A percentile compares a stretch with the other conserved stretches of the same genome.
Conservation (phyloP, 2,888 invertebrate species). For the Watsonalla cultraria region DNA sequence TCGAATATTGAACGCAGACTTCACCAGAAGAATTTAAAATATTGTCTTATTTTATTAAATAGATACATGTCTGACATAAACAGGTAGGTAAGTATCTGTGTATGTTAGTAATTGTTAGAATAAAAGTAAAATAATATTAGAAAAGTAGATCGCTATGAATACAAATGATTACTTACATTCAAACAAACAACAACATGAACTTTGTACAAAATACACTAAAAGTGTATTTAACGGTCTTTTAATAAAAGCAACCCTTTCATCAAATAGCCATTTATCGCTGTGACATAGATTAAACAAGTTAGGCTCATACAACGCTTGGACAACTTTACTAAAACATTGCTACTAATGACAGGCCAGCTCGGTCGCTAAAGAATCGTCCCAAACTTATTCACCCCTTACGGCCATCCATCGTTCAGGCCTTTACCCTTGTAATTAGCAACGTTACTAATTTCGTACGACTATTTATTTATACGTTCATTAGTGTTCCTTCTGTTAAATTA, state of each 20-base stretch:
- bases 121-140: not conserved
- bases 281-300: slow-evolving; percentile 18
- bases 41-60: too few species aligned
- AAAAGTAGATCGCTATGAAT: not conserved
- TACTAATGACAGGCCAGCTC: slow-evolving; percentile 56
- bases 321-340: slow-evolving; percentile 55
- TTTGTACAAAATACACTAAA: slow-evolving; percentile 1
- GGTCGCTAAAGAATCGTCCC: slow-evolving; percentile 56
- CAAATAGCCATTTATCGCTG: slow-evolving; percentile 46
- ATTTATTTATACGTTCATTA: slow-evolving; percentile 11
- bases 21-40: too few species aligned
- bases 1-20: too few species aligned
- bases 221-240: slow-evolving; percentile 20
- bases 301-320: slow-evolving; percentile 11
- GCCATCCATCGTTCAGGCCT: slow-evolving; percentile 43
- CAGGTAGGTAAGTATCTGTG: too few species aligned
- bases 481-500: not conserved
- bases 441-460: slow-evolving; percentile 34
- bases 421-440: slow-evolving; percentile 61
- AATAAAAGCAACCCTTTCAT: slow-evolving; percentile 50
- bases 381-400: slow-evolving; percentile 61
- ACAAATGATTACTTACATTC: not conserved
- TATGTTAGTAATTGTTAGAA: too few species aligned
- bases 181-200: not conserved
- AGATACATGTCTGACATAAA: too few species aligned